A percentile compares a stretch with the other conserved stretches of the same genome.
These are phyloP conservation scores for Porites lobata DNA, from an alignment of 92 coral and sea anemone species.

Conservation along the genomic window DNA sequence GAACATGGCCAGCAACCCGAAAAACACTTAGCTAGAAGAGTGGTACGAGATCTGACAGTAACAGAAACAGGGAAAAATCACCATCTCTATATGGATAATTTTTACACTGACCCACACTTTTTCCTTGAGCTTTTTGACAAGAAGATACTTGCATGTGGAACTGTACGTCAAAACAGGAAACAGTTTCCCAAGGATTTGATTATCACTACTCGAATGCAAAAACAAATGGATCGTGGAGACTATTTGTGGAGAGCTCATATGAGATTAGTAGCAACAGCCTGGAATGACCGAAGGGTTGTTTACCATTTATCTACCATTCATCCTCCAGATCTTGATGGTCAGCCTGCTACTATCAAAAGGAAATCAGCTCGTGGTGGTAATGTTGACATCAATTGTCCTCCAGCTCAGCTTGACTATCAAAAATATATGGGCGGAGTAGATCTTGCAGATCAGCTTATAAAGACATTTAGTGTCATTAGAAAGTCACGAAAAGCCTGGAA, in stretches of 20 bases:
- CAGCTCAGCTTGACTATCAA: slow-evolving; percentile 50
- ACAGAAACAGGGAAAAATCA: slow-evolving; percentile 28
- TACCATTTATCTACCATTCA: slow-evolving; percentile 55
- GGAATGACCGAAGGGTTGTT: slow-evolving; percentile 48
- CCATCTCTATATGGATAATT: slow-evolving; percentile 49
- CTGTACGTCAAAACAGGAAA: slow-evolving; percentile 53
- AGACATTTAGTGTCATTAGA: slow-evolving; percentile 35
- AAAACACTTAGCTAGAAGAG: slow-evolving; percentile 53
- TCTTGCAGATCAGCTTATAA: slow-evolving; percentile 31
- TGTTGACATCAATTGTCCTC: slow-evolving; percentile 46
- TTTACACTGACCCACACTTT: slow-evolving; percentile 36
- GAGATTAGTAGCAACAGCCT: slow-evolving; percentile 48
- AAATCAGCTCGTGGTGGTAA: slow-evolving; percentile 18
- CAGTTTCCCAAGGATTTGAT: slow-evolving; percentile 49
- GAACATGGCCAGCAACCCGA: slow-evolving; percentile 40
- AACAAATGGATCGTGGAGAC: slow-evolving; percentile 46
- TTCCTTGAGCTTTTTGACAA: slow-evolving; percentile 32
- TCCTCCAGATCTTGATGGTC: slow-evolving; percentile 54
- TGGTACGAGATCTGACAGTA: slow-evolving; percentile 34
- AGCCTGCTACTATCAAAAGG: slow-evolving; percentile 43
- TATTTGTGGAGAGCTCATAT: slow-evolving; percentile 50
- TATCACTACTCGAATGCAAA: slow-evolving; percentile 47
- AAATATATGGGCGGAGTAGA: slow-evolving; percentile 42
- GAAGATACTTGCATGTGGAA: slow-evolving; percentile 61
- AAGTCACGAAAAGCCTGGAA: slow-evolving; percentile 65